Base-by-base conservation (phyloP, 2,797 vertebrate species). In the Semaprochilodus insignis region DNA sequence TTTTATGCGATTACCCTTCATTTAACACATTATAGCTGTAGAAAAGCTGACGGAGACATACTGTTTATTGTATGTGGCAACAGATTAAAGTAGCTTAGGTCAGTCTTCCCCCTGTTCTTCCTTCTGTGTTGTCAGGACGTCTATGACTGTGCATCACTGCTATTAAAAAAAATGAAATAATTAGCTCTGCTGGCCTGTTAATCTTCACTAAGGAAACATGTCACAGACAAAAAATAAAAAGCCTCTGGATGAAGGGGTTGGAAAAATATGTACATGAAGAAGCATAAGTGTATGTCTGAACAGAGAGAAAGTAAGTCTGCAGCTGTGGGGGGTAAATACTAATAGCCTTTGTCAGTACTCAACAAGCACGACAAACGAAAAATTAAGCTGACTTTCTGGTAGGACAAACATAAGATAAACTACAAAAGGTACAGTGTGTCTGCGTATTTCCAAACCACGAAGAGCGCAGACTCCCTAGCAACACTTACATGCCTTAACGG, bases 1-100 rank as follows among this genome's bases (percentile, higher is more conserved):
- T 88, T 84, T 93, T 80, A 93, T 89, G 86, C 62, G 87, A 92
- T 94, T 94, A 94, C 80, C 91, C 84, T 91, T 92, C 88, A 91
- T 91, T 94, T 91, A 92, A 86, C 88, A 87, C 91, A 87, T 92
- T 91, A 92, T 88, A 85, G 85, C 86, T 84, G 84, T 40, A 80
- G 76, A 72, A 69, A 81, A 88, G 82, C 81, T 66, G 82, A 79
- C 52, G 44, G 84, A 89, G 87, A 83, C 60, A 80, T 70, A 65
- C 55, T 62, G 71, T 83, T 84, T 63, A 69, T 63, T 81, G 84
- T 34, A 72, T 54, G 21, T n/a, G 67, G 34, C 65, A 57, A 77
- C 55, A 80, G 31, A 84, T 57, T 63, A 77, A 83, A 63, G 69
- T 13, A 59, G 48, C 44, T 21, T 2, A 36, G 27, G 74, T 27